Base-by-base conservation (phyloP, 2,113 vertebrate species). In the Podilymbus podiceps region DNA sequence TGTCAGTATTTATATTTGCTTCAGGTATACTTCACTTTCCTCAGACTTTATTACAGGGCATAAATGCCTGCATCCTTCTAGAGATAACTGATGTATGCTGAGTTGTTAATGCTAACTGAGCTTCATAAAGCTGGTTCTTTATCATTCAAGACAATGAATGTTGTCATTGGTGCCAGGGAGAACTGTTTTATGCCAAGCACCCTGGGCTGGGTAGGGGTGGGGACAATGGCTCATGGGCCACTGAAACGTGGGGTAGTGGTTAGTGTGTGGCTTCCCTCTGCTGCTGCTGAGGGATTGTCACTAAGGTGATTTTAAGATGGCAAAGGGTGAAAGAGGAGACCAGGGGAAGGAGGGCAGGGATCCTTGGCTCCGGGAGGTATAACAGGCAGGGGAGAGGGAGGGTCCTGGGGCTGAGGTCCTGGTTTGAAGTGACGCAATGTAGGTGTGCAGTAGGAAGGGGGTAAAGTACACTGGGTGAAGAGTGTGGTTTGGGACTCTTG, bases 371-470 rank as follows among this genome's bases (percentile, higher is more conserved):
- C 4, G 0, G 40, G 27, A 55, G 12, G 2, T 66, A 5, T 16
- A 38, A 27, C 0, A 2, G 23, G 2, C 10, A 71, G 5, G 10
- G 38, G 13, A 23, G 33, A 80, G 9, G 11, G 14, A 40, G 5
- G 12, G 31, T 83, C 30, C 42, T 53, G 16, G 15, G 9, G 28
- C 42, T 47, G 17, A 50, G n/a, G 33, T 42, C 21, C 17, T 56
- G 17, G 38, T 88, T 78, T 67, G 60, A 38, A 72, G 19, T 24
- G 12, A 66, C 31, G 15, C 15, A 40, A 2, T n/a, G 13, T 64
- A 42, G 40, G 11, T 42, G 14, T 17, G 44, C 31, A 67, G 4
- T 38, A 15, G 20, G 28, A 46, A 71, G 22, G 2, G 22, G 5
- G 6, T 58, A 30, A 71, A 13, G 24, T 30, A 20, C 1, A 16